Evolutionary conservation across 1,140 invertebrate species (phyloP), one percentile per base, ranked within the genome.

Genomic region (Platyura marginata): DNA sequence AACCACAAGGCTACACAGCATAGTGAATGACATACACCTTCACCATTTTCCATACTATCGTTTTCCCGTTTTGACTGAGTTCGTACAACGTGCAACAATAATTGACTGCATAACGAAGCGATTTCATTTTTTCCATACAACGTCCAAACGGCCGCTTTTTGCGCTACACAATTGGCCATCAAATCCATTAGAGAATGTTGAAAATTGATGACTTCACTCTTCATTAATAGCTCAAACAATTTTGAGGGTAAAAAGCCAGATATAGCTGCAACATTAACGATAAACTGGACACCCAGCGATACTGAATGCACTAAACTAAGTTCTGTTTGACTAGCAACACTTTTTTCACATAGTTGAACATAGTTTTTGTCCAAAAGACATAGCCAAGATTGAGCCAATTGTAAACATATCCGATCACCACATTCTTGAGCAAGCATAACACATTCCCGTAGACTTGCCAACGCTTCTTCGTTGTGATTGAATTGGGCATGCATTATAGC

Each of bases 401-500:
- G 85, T 20, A 92, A 66, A 54, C 85, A 90, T 36, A 80, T 67
- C 54, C 81, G 77, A 56, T 92, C 88, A 44, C 79, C 83, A 32
- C 76, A 77, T 64, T 87, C 81, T 60, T 92, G 88, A n/a, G 87
- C 83, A 50, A 86, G 68, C 59, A 77, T 77, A 43, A 92, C 78
- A 10, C 86, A 80, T 67, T 92, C 88, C 51, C 77, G 78, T 13
- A 92, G 66, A 21, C 83, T 81, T 43, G 72, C 70, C 50, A 83
- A 61, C 0, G 86, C 82, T 53, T 88, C 77, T 44, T 77, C 66
- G 75, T 77, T 84, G 50, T 90, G 84, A 10, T 78, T 78, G 64
- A 93, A 90, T 49, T 82, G 74, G 34, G 79, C 80, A 62, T 91
- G 85, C 45, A 93, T 67, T 21, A 86, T 79, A 2, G 87, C 86